Percentiles rank a stretch among this genome's conserved stretches.
These are phyloP conservation scores for Procavia capensis DNA, from an alignment of 2,113 vertebrate genomes.

Conservation along the genomic window DNA sequence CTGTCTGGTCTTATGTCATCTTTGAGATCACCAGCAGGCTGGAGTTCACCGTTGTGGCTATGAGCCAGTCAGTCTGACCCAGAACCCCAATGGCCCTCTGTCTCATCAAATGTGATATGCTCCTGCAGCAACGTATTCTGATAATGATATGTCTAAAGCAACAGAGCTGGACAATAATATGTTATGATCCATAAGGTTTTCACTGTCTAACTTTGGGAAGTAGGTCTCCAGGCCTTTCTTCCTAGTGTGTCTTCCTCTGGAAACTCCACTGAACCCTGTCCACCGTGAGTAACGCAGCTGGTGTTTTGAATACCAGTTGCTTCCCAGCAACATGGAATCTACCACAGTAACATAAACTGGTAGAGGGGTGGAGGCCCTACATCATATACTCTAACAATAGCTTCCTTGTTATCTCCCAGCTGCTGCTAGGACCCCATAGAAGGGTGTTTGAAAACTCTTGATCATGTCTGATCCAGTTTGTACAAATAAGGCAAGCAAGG, in stretches of 20 bases:
- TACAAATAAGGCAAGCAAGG: background rate
- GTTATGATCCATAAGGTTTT: too few species aligned
- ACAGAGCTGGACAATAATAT: too few species aligned
- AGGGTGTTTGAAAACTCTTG: background rate
- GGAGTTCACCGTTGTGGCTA: background rate
- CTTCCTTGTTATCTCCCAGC: background rate
- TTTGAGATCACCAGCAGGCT: background rate
- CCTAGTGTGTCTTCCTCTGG: background rate
- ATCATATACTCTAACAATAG: fast-evolving
- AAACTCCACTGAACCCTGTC: background rate
- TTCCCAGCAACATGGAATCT: background rate
- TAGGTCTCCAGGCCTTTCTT: background rate
- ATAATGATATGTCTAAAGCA: background rate
- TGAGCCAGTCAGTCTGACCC: background rate
- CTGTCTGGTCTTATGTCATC: background rate
- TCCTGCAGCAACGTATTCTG: background rate
- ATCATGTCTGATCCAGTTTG: background rate
- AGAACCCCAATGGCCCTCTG: background rate
- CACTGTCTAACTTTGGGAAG: too few species aligned
- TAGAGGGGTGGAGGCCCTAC: background rate
- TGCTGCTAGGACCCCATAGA: background rate
- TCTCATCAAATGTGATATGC: background rate
- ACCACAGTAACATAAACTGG: background rate
- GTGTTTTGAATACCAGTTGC: too few species aligned
- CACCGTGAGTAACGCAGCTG: too few species aligned